Conservation (phyloP, 2,113 vertebrate genomes). For the Anoplopoma fimbria region DNA sequence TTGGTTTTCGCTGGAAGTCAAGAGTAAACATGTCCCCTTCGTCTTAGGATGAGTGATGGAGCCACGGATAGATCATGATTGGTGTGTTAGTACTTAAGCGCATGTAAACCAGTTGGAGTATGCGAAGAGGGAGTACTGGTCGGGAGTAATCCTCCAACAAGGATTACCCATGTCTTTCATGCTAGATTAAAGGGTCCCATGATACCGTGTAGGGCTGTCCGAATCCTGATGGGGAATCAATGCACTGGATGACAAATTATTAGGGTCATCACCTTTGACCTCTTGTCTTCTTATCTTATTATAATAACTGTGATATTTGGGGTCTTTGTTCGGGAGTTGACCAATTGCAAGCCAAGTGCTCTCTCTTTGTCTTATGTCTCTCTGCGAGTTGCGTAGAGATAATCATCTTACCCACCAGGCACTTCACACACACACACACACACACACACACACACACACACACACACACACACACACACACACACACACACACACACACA, state of each 20-base stretch:
- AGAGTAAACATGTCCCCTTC: constrained; percentile 58
- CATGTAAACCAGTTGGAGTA: constrained; percentile 60
- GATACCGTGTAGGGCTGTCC: constrained; percentile 39
- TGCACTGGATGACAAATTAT: constrained; percentile 51
- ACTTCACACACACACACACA: not conserved
- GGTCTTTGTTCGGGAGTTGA: constrained; percentile 18
- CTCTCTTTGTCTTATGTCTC: constrained; percentile 29
- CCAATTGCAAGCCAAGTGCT: constrained; percentile 42
- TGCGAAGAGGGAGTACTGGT: constrained; percentile 54
- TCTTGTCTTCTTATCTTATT: constrained; percentile 17
- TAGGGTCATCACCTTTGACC: constrained; percentile 17
- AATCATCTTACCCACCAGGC: constrained; percentile 54
- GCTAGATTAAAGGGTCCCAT: constrained; percentile 73
- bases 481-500: not conserved
- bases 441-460: not conserved
- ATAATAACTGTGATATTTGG: constrained; percentile 28
- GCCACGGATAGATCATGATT: constrained; percentile 42
- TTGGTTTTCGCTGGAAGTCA: constrained; percentile 39
- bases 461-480: not conserved
- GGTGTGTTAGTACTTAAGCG: constrained; percentile 69
- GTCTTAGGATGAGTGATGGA: constrained; percentile 63
- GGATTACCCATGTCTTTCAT: constrained; percentile 79
- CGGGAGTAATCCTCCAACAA: constrained; percentile 68
- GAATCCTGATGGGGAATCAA: constrained; percentile 54
- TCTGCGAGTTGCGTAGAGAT: constrained; percentile 49